phyloP scores from a whole-genome alignment of 2,113 vertebrate species.

The Percina caprodes region DNA sequence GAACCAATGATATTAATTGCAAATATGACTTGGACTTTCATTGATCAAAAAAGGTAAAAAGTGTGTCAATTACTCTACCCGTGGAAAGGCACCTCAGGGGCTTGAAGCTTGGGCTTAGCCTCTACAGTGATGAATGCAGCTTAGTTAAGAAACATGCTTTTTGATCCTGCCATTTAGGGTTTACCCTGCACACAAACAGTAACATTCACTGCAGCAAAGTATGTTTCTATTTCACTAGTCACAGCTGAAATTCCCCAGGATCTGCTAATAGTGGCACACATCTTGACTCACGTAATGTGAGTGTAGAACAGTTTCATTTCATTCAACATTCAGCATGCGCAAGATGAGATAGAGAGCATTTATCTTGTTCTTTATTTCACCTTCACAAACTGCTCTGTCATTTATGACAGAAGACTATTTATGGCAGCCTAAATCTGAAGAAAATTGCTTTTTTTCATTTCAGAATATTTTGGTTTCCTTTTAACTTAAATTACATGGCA shows the following conservation, averaged over 20 bases:
- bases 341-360: neutral
- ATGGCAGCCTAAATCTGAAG: neutral
- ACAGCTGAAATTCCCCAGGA: neutral
- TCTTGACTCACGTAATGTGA: neutral
- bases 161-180: neutral
- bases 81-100: too few relatives aligned
- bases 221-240: neutral
- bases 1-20: too few relatives aligned
- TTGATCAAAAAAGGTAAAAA: too few relatives aligned
- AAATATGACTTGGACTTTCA: too few relatives aligned
- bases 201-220: neutral
- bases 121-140: too few relatives aligned
- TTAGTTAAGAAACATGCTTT: neutral
- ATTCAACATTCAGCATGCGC: too few relatives aligned
- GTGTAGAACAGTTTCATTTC: neutral
- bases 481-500: neutral
- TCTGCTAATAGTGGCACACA: neutral
- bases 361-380: neutral
- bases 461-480: neutral
- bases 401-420: neutral
- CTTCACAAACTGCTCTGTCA: neutral
- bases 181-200: too few relatives aligned
- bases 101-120: too few relatives aligned
- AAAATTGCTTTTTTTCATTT: neutral
- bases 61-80: too few relatives aligned